Conservation (phyloP, 2,797 vertebrate genomes). For the Tarsius wallacei region DNA sequence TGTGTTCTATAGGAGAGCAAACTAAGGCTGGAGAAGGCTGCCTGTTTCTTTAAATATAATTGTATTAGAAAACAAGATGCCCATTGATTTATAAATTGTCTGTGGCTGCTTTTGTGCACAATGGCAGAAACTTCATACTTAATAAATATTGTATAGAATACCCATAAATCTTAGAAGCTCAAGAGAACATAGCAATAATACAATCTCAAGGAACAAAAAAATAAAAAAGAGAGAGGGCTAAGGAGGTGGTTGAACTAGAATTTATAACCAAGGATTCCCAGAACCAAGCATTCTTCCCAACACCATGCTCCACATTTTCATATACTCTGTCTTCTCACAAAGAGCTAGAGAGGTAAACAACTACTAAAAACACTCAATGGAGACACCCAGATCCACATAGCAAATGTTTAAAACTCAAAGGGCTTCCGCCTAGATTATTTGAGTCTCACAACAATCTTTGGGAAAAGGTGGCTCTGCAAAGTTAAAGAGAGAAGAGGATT, state of each 20-base stretch:
- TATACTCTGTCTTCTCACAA: not conserved
- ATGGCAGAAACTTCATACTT: not conserved
- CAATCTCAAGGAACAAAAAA: not conserved
- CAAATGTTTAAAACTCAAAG: not conserved
- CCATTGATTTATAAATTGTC: too few relatives aligned
- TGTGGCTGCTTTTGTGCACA: not conserved
- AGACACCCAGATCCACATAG: not conserved
- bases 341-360: not conserved
- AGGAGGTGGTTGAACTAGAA: not conserved
- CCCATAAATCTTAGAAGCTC: not conserved
- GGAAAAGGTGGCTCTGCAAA: not conserved
- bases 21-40: not conserved
- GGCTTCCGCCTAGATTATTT: not conserved
- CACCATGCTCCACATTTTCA: not conserved
- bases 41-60: not conserved
- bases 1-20: not conserved
- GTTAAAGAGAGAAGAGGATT: conserved; percentile 20
- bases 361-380: not conserved
- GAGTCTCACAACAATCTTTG: not conserved
- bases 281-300: not conserved
- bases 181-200: conserved; percentile 2
- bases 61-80: not conserved
- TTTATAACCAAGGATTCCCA: not conserved
- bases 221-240: not conserved
- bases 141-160: not conserved